Conservation (phyloP, 2,797 vertebrate genomes). For the Pseudochaenichthys georgianus region DNA sequence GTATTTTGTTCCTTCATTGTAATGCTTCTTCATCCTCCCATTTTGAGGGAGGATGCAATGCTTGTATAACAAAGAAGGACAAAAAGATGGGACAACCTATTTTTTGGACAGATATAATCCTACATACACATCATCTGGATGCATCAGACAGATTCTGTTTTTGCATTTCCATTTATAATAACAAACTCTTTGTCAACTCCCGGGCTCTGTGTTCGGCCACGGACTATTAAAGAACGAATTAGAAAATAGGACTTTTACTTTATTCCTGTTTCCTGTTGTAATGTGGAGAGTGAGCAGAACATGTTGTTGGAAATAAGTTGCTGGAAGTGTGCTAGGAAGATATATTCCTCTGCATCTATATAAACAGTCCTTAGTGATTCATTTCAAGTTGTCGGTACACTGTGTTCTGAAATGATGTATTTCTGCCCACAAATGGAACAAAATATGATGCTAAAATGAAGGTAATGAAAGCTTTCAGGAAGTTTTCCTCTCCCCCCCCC, state of each 20-base stretch:
- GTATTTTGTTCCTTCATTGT: conserved; percentile 27
- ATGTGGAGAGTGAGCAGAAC: background rate
- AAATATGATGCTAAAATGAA: background rate
- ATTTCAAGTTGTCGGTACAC: background rate
- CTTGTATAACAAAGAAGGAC: conserved; percentile 51
- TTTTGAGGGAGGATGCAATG: conserved; percentile 32
- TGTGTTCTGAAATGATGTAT: background rate
- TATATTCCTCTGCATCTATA: background rate
- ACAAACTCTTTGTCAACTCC: conserved; percentile 56
- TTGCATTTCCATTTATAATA: conserved; percentile 61
- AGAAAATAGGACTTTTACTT: conserved; percentile 20
- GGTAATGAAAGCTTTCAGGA: conserved; percentile 9
- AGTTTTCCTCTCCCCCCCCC: background rate
- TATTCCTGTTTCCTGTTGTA: conserved; percentile 18
- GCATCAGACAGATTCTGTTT: conserved; percentile 38
- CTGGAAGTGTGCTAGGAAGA: background rate
- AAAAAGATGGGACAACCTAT: conserved; percentile 37
- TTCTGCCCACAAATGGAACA: background rate
- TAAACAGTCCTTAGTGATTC: background rate
- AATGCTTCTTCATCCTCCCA: conserved; percentile 24
- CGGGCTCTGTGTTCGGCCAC: conserved; percentile 55
- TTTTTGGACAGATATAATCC: conserved; percentile 29
- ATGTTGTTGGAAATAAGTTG: conserved; percentile 6
- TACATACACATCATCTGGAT: conserved; percentile 13
- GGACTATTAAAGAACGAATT: conserved; percentile 48